A percentile compares a stretch with the other conserved stretches of the same genome.
Conservation (phyloP, 1,140 invertebrate species). For the Atta cephalotes region DNA sequence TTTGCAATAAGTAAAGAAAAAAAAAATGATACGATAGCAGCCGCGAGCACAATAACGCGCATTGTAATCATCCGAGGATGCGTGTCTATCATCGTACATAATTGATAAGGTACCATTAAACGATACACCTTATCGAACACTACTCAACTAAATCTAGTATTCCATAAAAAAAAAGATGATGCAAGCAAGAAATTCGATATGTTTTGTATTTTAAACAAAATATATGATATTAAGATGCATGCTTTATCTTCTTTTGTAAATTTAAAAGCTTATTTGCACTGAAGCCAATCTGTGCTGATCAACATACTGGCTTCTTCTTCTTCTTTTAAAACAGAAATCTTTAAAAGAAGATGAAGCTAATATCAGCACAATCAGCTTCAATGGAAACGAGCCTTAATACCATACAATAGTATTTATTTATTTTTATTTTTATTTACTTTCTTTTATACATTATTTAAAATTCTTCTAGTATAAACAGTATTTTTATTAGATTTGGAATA, state of each 20-base stretch:
- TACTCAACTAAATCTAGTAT: not conserved
- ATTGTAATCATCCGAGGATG: slow-evolving; percentile 42
- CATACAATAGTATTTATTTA: not conserved
- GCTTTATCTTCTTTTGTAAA: not conserved
- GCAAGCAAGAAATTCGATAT: not conserved
- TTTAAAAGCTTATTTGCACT: not conserved
- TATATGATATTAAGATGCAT: not conserved
- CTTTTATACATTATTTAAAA: not conserved
- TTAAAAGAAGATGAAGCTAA: too few relatives aligned
- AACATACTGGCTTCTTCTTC: too few relatives aligned
- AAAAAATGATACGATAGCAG: slow-evolving; percentile 4
- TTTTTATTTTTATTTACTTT: slow-evolving; percentile 11
- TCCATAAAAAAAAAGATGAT: not conserved
- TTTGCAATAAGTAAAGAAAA: slow-evolving; percentile 43
- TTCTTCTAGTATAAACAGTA: not conserved
- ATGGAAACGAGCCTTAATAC: not conserved
- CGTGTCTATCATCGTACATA: not conserved
- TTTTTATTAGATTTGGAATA: not conserved
- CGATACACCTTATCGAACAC: slow-evolving; percentile 1
- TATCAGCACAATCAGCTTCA: too few relatives aligned
- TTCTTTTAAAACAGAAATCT: too few relatives aligned
- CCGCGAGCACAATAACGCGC: slow-evolving; percentile 37
- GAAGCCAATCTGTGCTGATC: too few relatives aligned
- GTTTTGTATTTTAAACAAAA: not conserved
- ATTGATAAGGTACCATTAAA: slow-evolving; percentile 32